Evolutionary conservation across 2,113 vertebrate genomes (phyloP).

Genomic region (Dendrocopos noguchii): DNA sequence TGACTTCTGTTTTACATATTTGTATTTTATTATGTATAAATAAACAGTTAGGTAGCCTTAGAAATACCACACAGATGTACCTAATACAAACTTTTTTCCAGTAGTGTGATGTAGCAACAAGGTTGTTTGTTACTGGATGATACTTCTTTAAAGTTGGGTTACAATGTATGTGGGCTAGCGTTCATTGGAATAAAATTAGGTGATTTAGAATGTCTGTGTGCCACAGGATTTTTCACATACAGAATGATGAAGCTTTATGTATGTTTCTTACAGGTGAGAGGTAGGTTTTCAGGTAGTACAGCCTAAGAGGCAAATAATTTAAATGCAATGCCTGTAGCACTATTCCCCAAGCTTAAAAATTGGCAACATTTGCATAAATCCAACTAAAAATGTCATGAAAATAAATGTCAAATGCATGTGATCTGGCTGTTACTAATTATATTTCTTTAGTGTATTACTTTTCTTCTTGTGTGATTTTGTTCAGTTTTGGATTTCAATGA

Average conservation of each 20-base stretch:
- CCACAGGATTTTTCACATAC: background rate
- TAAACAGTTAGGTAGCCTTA: background rate
- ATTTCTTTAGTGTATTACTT: background rate
- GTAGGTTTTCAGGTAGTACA: background rate
- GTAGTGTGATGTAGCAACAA: background rate
- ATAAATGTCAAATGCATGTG: background rate
- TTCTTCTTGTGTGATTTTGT: conserved; percentile 68
- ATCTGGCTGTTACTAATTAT: background rate
- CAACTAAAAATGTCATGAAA: background rate
- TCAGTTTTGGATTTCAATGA: conserved; percentile 88
- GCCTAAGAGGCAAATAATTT: background rate
- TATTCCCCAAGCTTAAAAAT: background rate
- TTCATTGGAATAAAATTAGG: background rate
- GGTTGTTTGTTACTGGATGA: background rate
- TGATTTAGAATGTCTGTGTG: background rate
- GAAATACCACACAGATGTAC: background rate
- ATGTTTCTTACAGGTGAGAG: background rate
- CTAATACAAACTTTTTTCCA: background rate
- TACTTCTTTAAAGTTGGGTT: background rate
- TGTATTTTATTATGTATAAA: background rate
- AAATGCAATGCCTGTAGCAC: background rate
- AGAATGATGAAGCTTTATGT: background rate
- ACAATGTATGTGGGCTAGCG: background rate
- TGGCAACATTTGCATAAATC: background rate
- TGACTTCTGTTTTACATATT: background rate